Evolutionary conservation across 2,113 vertebrate species (phyloP).

Genomic region (Oreochromis aureus): DNA sequence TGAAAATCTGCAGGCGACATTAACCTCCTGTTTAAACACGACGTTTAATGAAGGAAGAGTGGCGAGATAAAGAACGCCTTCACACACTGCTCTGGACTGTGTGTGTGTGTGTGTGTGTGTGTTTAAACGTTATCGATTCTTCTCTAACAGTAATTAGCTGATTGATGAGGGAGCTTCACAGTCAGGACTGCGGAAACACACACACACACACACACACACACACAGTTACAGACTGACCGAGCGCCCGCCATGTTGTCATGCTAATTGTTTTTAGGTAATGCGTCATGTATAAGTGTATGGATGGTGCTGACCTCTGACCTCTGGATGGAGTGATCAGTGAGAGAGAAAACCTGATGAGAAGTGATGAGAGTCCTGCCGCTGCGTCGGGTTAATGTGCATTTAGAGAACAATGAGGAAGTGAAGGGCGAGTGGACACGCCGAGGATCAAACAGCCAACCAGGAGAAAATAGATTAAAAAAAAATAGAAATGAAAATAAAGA

Average conservation of each 20-base stretch:
- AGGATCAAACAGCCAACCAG: neutral
- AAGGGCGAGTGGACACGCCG: neutral
- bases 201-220: neutral
- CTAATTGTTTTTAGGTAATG: slow-evolving; percentile 25
- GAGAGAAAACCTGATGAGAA: slow-evolving; percentile 6
- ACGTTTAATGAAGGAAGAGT: accelerated
- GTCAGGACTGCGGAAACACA: neutral
- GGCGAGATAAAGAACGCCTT: neutral
- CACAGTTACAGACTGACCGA: slow-evolving; percentile 2
- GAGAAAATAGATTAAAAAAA: neutral
- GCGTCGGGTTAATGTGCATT: neutral
- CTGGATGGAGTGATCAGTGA: slow-evolving; percentile 3
- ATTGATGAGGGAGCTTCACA: slow-evolving; percentile 1
- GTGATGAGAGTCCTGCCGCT: neutral
- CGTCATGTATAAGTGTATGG: slow-evolving; percentile 30
- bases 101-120: neutral
- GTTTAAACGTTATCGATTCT: neutral
- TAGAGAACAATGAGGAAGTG: neutral
- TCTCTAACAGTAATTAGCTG: slow-evolving; percentile 7
- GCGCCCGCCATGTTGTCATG: neutral
- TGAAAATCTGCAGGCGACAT: neutral
- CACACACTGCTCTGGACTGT: neutral
- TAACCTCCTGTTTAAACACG: neutral
- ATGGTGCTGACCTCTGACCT: slow-evolving; percentile 30
- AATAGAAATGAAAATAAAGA: neutral